Evolutionary conservation across 1,140 invertebrate species (phyloP), one percentile per base, ranked within the genome.

Genomic region (Scaptomyza pallida): DNA sequence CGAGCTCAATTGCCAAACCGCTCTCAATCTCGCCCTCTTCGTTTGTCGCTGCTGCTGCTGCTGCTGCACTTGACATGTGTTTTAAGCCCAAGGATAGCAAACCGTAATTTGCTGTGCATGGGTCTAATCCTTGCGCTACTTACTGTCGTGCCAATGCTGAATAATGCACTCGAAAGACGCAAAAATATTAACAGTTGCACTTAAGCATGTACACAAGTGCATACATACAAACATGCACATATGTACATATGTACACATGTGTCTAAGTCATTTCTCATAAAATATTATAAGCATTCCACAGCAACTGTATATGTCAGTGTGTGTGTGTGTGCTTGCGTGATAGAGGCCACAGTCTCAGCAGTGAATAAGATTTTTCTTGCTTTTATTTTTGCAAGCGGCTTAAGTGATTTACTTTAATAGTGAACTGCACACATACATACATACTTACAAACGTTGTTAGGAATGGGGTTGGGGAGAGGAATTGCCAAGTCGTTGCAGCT

Each of bases 91-190:
- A 86, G 80, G 69, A 86, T 80, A 74, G 48, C 48, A 70, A n/a
- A 65, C 60, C 56, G 72, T 65, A 67, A 80, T 86, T 81, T 81
- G 69, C 60, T 86, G 63, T 67, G 63, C 68, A 69, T 73, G 70
- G 70, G 60, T 61, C 81, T 80, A 85, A 86, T 80, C 81, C 80
- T 86, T 86, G 80, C 63, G 64, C 78, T 78, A 80, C 74, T 73
- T 78, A 82, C 69, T 73, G 77, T 82, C 74, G 41, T 64, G 68
- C 68, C 72, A 85, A 85, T 82, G 79, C 21, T 82, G 75, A 78
- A 75, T 72, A 72, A 68, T 85, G 71, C 72, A 62, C 65, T 69
- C 48, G 33, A 51, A 62, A 69, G 59, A 62, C 65, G 50, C 59
- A 63, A 69, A 69, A 69, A 63, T 69, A 71, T 71, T 71, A 64